These are phyloP conservation scores for Protobothrops flavoviridis DNA, from an alignment of 2,113 vertebrate genomes.

Conservation along the genomic window DNA sequence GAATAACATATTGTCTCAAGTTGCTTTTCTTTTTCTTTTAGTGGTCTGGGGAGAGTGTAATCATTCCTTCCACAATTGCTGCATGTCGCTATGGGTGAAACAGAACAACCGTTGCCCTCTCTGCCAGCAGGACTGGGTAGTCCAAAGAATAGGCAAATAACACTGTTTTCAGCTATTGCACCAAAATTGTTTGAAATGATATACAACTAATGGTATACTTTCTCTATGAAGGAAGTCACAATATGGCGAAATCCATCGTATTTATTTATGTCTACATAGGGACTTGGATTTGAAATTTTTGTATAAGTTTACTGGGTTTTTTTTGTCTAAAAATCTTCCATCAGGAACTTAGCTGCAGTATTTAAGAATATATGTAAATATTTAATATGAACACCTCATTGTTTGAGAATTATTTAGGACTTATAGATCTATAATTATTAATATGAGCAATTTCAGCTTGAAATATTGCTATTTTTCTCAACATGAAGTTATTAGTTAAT, in stretches of 20 bases:
- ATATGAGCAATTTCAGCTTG: slow-evolving; percentile 25
- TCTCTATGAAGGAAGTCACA: background rate
- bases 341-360: slow-evolving; percentile 4
- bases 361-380: slow-evolving; percentile 35
- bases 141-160: slow-evolving; percentile 98
- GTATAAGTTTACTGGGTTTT: background rate
- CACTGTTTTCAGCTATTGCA: background rate
- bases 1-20: slow-evolving; percentile 17
- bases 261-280: slow-evolving; percentile 2
- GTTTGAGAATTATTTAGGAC: slow-evolving; percentile 26
- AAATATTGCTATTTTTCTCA: slow-evolving; percentile 28
- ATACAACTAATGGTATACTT: background rate
- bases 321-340: slow-evolving; percentile 33
- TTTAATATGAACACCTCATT: slow-evolving; percentile 37
- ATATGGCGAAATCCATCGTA: background rate
- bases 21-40: slow-evolving; percentile 70
- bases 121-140: slow-evolving; percentile 99
- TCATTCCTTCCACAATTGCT: slow-evolving; percentile 99
- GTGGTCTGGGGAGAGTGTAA: slow-evolving; percentile 99
- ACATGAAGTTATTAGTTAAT: slow-evolving; percentile 27
- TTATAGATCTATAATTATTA: background rate
- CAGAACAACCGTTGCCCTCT: slow-evolving; percentile 99
- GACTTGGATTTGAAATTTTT: slow-evolving; percentile 20
- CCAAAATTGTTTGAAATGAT: slow-evolving; percentile 18
- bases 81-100: slow-evolving; percentile 99